Evolutionary conservation across 2,797 vertebrate species (phyloP).

Genomic region (Ibycter americanus): DNA sequence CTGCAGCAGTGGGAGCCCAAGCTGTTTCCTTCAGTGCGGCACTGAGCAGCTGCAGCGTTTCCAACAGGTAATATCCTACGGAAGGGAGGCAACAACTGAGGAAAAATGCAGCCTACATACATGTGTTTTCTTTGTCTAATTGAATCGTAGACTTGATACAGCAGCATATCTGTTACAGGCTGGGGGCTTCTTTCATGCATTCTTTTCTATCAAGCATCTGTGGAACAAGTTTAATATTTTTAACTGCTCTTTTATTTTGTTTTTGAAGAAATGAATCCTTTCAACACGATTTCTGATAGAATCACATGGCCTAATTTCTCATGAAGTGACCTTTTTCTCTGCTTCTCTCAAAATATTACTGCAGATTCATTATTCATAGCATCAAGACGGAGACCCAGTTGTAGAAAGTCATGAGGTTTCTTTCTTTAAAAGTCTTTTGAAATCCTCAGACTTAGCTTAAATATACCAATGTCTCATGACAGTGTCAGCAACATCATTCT

Average conservation of each 20-base stretch:
- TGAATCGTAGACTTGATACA: neutral
- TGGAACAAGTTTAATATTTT: slow-evolving; percentile 20
- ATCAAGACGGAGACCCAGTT: neutral
- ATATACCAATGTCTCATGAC: neutral
- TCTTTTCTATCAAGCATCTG: neutral
- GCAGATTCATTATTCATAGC: slow-evolving; percentile 40
- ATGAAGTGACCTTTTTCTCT: slow-evolving; percentile 36
- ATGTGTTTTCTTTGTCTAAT: neutral
- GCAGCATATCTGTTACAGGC: neutral
- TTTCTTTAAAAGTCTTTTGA: slow-evolving; percentile 22
- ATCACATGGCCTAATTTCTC: slow-evolving; percentile 6
- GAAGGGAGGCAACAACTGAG: neutral
- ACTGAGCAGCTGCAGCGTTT: neutral
- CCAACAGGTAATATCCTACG: neutral
- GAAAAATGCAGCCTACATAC: neutral
- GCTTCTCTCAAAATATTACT: slow-evolving; percentile 35
- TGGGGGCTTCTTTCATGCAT: neutral
- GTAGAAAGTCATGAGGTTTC: slow-evolving; percentile 3
- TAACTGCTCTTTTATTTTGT: neutral
- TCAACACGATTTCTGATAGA: slow-evolving; percentile 28
- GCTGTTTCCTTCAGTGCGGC: neutral
- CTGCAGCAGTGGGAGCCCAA: neutral
- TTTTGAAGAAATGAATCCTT: neutral
- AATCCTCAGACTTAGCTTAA: neutral
- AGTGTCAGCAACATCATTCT: neutral